A percentile compares a stretch with the other conserved stretches of the same genome.
Conservation (phyloP, 1,140 invertebrate genomes). For the Anagrus nilaparvatae region DNA sequence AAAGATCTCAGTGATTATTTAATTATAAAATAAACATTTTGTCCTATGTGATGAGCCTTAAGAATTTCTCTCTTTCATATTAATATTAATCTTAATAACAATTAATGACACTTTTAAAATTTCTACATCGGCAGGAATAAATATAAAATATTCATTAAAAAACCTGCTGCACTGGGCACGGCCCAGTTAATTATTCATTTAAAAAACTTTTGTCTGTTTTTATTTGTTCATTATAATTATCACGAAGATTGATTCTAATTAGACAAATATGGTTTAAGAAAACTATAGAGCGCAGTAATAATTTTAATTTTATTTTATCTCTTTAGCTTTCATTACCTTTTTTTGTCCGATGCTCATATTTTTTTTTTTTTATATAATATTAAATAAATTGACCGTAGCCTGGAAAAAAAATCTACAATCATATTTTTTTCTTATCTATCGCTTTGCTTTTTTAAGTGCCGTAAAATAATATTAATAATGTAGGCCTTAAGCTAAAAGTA, state of each 20-base stretch:
- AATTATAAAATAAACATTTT: slow-evolving; percentile 18
- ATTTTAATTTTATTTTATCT: too few species aligned
- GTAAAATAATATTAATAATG: slow-evolving; percentile 36
- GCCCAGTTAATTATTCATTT: slow-evolving; percentile 29
- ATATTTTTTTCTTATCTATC: slow-evolving; percentile 11
- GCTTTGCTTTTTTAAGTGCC: slow-evolving; percentile 26
- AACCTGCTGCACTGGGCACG: slow-evolving; percentile 28
- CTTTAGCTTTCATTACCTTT: too few species aligned
- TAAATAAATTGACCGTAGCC: slow-evolving; percentile 29
- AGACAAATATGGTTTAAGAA: too few species aligned
- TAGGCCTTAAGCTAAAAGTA: slow-evolving; percentile 38
- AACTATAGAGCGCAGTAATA: too few species aligned
- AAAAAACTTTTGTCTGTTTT: slow-evolving; percentile 26
- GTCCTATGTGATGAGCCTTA: slow-evolving; percentile 11
- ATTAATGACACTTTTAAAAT: slow-evolving; percentile 40
- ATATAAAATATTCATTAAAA: too few species aligned
- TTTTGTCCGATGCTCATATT: slow-evolving; percentile 8
- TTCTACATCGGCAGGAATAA: slow-evolving; percentile 37
- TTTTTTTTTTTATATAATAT: slow-evolving; percentile 16
- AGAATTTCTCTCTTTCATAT: slow-evolving; percentile 22
- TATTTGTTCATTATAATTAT: too few species aligned
- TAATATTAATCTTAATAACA: slow-evolving; percentile 37
- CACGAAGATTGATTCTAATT: too few species aligned
- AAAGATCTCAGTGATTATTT: too few species aligned
- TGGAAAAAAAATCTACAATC: slow-evolving; percentile 19